Percentiles rank a stretch among this genome's conserved stretches.
phyloP scores from a whole-genome alignment of 2,113 vertebrate species.

The Cryptotis parvus region DNA sequence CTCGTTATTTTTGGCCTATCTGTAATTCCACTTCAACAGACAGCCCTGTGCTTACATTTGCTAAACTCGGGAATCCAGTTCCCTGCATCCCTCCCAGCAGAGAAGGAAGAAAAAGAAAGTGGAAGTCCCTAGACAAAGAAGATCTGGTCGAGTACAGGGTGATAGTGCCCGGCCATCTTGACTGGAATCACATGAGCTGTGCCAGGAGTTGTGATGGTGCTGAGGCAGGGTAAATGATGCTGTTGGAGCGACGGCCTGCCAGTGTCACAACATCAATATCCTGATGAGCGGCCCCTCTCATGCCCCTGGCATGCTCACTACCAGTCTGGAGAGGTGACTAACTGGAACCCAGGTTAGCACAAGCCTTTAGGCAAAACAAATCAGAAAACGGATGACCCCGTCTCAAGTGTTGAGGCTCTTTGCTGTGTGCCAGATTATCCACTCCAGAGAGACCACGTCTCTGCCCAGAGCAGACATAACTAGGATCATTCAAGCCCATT shows the following conservation, averaged over 20 bases:
- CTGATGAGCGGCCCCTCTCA: background rate
- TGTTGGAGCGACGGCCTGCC: background rate
- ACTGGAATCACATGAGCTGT: background rate
- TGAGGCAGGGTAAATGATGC: background rate
- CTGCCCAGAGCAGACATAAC: background rate
- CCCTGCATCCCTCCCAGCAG: background rate
- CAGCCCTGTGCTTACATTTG: constrained; percentile 11
- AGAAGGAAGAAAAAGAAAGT: background rate
- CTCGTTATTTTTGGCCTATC: background rate
- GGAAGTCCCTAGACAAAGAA: background rate
- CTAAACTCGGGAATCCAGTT: background rate
- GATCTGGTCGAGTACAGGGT: background rate
- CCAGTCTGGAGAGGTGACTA: background rate
- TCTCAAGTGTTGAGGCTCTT: background rate
- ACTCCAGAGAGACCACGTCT: background rate
- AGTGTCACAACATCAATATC: background rate
- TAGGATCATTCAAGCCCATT: background rate
- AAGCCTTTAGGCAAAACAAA: background rate
- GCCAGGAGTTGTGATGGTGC: background rate
- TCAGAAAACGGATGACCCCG: background rate
- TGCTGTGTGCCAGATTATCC: background rate
- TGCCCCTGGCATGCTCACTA: too few relatives aligned
- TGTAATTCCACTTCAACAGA: background rate
- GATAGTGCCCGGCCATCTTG: background rate
- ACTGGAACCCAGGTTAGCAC: background rate